phyloP scores from a whole-genome alignment of 2,113 vertebrate genomes.

The Odontesthes bonariensis region DNA sequence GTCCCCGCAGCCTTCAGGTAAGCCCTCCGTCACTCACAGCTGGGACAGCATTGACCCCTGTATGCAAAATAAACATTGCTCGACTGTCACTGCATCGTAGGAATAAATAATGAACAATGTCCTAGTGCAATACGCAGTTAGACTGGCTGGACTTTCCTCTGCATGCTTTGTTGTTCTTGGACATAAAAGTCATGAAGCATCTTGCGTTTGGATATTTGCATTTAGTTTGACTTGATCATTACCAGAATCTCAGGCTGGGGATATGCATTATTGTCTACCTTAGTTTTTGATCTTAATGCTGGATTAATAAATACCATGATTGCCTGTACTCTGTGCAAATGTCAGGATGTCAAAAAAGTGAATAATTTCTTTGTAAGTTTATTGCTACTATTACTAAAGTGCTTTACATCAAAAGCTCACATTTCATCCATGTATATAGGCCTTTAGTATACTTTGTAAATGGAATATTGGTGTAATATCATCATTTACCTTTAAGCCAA shows the following conservation, averaged over 20 bases:
- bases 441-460: background rate
- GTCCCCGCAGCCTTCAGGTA: constrained; percentile 75
- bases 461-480: constrained; percentile 5
- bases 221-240: constrained; percentile 2
- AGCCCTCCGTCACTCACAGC: constrained; percentile 41
- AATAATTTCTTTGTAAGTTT: background rate
- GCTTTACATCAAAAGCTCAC: background rate
- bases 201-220: background rate
- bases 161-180: background rate
- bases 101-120: background rate
- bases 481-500: constrained; percentile 2
- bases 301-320: background rate
- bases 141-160: background rate
- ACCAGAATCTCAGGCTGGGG: background rate
- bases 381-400: background rate
- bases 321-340: background rate
- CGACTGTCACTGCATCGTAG: background rate
- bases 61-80: background rate
- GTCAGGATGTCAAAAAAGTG: background rate
- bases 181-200: background rate
- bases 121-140: constrained; percentile 3
- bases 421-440: background rate
- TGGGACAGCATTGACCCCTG: constrained; percentile 4
- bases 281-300: constrained; percentile 7
- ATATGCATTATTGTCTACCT: no score